Evolutionary conservation across 2,113 vertebrate species (phyloP).

Genomic region (Pampusana beccarii): DNA sequence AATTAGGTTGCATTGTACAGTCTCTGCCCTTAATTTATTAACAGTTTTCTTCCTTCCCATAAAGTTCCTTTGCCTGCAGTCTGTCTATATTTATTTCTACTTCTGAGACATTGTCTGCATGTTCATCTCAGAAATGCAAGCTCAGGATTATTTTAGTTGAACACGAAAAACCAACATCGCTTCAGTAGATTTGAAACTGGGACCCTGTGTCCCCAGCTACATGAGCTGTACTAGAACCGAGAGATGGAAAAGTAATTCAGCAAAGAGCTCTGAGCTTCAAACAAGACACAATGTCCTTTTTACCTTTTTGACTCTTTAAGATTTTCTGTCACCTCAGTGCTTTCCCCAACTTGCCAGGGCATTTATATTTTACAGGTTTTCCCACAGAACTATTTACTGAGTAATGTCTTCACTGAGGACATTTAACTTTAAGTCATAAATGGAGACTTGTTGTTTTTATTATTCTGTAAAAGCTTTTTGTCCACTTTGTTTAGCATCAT

Average conservation of each 20-base stretch:
- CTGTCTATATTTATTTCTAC: not conserved
- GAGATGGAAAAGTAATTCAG: not conserved
- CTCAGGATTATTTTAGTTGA: not conserved
- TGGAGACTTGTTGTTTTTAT: conserved; percentile 58
- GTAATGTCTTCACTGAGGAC: conserved; percentile 19
- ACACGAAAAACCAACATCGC: not conserved
- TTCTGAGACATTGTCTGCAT: not conserved
- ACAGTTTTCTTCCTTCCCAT: not conserved
- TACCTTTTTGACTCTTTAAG: not conserved
- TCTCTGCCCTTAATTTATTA: not conserved
- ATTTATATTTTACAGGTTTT: conserved; percentile 60
- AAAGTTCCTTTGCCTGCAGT: not conserved
- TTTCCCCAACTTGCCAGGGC: conserved; percentile 12
- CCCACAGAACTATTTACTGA: conserved; percentile 50
- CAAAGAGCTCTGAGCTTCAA: not conserved
- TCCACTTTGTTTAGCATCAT: conserved; percentile 66
- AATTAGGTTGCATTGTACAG: not conserved
- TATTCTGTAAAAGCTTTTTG: conserved; percentile 67
- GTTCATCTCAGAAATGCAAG: not conserved
- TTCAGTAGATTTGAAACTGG: not conserved
- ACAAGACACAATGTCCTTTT: not conserved
- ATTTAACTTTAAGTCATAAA: conserved; percentile 50
- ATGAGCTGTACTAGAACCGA: not conserved
- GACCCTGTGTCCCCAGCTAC: not conserved
- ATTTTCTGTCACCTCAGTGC: not conserved